A percentile compares a stretch with the other conserved stretches of the same genome.
phyloP scores from a whole-genome alignment of 2,797 vertebrate species.

The Momotus momota region DNA sequence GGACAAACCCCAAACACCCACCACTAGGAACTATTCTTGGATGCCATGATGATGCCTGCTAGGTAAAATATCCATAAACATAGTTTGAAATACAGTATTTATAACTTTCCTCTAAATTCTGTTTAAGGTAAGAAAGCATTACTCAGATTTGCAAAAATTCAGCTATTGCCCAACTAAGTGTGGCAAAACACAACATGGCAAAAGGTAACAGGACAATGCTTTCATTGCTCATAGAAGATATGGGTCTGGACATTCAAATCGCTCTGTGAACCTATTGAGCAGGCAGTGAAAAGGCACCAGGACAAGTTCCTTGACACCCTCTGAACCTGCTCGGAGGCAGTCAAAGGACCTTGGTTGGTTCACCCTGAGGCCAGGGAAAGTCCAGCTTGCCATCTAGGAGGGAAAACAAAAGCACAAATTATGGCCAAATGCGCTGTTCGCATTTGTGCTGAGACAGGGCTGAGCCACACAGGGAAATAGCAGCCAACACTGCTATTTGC shows the following conservation, averaged over 20 bases:
- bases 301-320: background rate
- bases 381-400: background rate
- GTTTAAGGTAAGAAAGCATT: background rate
- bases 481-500: background rate
- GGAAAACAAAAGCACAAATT: slow-evolving; percentile 6
- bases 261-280: background rate
- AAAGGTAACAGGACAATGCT: background rate
- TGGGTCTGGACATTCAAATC: background rate
- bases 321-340: background rate
- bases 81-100: background rate
- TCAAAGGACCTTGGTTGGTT: background rate
- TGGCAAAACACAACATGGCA: background rate
- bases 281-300: background rate
- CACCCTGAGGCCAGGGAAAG: background rate
- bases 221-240: background rate
- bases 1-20: slow-evolving; percentile 1
- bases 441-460: background rate
- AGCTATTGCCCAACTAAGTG: background rate
- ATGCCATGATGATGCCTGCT: background rate
- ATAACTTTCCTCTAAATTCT: background rate
- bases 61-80: background rate
- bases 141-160: background rate
- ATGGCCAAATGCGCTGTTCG: background rate
- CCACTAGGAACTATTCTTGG: background rate
- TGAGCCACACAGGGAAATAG: background rate